These are phyloP conservation scores for Philhelius pedissequus DNA, from an alignment of 2,888 invertebrate genomes.

Conservation along the genomic window DNA sequence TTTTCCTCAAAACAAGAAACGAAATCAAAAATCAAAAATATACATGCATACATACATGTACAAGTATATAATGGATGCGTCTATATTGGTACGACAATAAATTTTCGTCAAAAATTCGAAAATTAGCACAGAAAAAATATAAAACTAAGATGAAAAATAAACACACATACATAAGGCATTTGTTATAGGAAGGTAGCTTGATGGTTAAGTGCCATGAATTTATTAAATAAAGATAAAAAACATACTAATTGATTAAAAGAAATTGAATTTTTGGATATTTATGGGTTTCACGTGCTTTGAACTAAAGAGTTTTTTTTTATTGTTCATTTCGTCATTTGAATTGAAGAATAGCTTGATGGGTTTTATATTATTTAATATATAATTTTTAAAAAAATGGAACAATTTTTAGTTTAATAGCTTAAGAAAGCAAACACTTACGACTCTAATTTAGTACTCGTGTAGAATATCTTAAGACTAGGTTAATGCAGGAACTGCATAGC, in stretches of 20 bases:
- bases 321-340: no score
- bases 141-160: background rate
- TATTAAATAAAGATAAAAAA: background rate
- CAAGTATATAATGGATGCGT: constrained; percentile 47
- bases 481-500: no score
- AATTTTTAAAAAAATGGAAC: no score
- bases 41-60: no score
- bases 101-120: constrained; percentile 32
- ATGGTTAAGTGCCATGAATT: constrained; percentile 21
- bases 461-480: no score
- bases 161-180: constrained; percentile 14
- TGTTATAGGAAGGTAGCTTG: background rate
- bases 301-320: no score
- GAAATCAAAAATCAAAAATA: constrained; percentile 17
- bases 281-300: background rate
- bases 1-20: constrained; percentile 19
- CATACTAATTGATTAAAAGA: background rate
- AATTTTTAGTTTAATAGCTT: no score
- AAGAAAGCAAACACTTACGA: no score
- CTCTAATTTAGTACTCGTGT: no score
- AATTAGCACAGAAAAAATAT: constrained; percentile 40
- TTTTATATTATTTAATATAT: no score
- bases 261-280: background rate
- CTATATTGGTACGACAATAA: constrained; percentile 11
- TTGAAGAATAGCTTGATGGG: no score